These are phyloP conservation scores for Oncopeltus fasciatus DNA, from an alignment of 1,140 invertebrate genomes.

Conservation along the genomic window DNA sequence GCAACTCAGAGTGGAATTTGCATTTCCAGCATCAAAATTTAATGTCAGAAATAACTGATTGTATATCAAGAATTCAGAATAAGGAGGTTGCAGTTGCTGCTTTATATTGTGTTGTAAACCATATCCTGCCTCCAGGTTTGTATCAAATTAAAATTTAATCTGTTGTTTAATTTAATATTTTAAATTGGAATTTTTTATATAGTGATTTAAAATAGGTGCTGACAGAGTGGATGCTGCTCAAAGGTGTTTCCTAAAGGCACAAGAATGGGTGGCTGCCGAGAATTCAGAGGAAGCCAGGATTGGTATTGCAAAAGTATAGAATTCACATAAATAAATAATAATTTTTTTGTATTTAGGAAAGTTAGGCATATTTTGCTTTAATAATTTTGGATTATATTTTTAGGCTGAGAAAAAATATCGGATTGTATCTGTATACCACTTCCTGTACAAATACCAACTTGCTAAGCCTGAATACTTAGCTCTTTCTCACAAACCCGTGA, in stretches of 20 bases:
- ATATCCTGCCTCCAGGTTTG: constrained; percentile 19
- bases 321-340: no score
- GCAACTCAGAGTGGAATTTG: constrained; percentile 25
- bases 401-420: constrained; percentile 29
- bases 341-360: no score
- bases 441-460: constrained; percentile 30
- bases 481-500: constrained; percentile 27
- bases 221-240: constrained; percentile 32
- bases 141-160: constrained; percentile 26
- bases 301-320: constrained; percentile 21
- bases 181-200: constrained; percentile 17
- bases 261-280: constrained; percentile 20
- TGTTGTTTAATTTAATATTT: constrained; percentile 30
- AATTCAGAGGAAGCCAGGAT: constrained; percentile 21
- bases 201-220: constrained; percentile 28
- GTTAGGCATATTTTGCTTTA: no score
- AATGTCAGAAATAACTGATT: constrained; percentile 30
- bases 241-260: constrained; percentile 29
- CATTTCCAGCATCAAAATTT: constrained; percentile 27
- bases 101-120: constrained; percentile 10
- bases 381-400: constrained; percentile 9
- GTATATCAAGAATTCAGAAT: constrained; percentile 29
- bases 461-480: constrained; percentile 28
- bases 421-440: constrained; percentile 29
- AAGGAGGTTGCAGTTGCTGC: constrained; percentile 7